Percentiles rank a stretch among this genome's conserved stretches.
phyloP scores from a whole-genome alignment of 2,113 vertebrate genomes.

The Cathartes aura region DNA sequence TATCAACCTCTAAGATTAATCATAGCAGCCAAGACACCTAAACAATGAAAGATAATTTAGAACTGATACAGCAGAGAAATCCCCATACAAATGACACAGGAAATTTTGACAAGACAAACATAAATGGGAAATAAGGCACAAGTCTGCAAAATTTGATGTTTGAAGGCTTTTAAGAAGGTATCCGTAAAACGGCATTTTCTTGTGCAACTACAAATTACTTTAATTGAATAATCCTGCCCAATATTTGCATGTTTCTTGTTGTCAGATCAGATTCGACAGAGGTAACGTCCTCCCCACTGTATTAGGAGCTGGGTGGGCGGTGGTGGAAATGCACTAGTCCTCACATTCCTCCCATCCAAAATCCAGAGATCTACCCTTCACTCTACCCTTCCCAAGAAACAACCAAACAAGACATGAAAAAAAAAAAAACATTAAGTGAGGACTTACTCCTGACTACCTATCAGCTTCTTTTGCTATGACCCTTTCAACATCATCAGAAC shows the following conservation, averaged over 20 bases:
- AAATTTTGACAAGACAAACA: neutral
- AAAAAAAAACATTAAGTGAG: neutral
- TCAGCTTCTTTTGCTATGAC: neutral
- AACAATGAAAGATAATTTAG: neutral
- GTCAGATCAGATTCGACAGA: neutral
- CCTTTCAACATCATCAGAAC: neutral
- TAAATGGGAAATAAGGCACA: neutral
- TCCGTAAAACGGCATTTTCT: neutral
- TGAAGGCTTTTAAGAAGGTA: neutral
- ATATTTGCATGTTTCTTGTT: neutral
- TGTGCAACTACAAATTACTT: neutral
- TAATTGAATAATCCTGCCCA: neutral
- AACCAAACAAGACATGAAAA: neutral
- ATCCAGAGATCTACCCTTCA: neutral
- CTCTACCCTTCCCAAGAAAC: neutral
- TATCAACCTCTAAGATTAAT: neutral
- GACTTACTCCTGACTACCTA: neutral
- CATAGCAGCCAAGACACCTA: neutral
- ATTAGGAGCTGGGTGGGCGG: neutral
- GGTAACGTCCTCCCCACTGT: neutral
- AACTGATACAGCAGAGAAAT: neutral
- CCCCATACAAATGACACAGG: neutral
- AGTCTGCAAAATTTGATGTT: neutral
- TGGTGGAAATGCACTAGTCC: neutral
- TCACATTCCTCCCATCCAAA: neutral